A percentile compares a stretch with the other conserved stretches of the same genome.
Conservation (phyloP, 2,113 vertebrate genomes). For the Peromyscus leucopus region DNA sequence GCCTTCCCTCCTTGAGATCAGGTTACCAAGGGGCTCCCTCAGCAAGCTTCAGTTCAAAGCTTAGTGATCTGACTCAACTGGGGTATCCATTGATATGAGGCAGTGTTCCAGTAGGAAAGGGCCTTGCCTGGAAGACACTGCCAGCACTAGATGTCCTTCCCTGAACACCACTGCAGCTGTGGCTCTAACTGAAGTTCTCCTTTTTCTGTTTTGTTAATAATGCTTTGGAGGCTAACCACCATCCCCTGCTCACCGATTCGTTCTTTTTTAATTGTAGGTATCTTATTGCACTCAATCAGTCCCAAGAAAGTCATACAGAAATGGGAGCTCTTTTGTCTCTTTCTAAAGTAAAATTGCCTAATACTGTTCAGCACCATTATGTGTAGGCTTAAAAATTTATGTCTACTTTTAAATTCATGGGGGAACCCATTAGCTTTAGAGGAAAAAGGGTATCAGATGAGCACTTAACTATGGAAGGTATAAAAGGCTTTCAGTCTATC, state of each 20-base stretch:
- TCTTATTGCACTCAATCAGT: conserved; percentile 53
- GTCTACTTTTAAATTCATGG: conserved; percentile 45
- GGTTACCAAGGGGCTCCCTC: neutral
- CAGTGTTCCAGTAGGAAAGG: neutral
- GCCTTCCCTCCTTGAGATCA: neutral
- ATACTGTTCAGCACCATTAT: conserved; percentile 47
- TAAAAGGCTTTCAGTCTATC: neutral
- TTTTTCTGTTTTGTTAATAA: conserved; percentile 64
- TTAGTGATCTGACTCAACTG: neutral
- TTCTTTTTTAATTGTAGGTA: conserved; percentile 54
- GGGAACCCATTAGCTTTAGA: conserved; percentile 30
- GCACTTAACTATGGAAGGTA: neutral
- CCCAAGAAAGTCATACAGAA: conserved; percentile 4
- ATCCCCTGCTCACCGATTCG: conserved; percentile 6
- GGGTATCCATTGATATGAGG: neutral
- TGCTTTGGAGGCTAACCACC: conserved; percentile 60
- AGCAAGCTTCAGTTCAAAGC: neutral
- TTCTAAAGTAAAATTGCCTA: conserved; percentile 67
- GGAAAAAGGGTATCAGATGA: neutral
- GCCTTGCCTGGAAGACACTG: neutral
- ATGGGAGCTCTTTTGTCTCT: conserved; percentile 60
- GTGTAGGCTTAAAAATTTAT: conserved; percentile 45
- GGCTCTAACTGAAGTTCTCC: neutral
- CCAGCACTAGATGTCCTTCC: neutral
- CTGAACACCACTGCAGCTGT: neutral